A percentile compares a stretch with the other conserved stretches of the same genome.
Conservation (phyloP, 2,797 vertebrate genomes). For the Zenarchopterus dispar region DNA sequence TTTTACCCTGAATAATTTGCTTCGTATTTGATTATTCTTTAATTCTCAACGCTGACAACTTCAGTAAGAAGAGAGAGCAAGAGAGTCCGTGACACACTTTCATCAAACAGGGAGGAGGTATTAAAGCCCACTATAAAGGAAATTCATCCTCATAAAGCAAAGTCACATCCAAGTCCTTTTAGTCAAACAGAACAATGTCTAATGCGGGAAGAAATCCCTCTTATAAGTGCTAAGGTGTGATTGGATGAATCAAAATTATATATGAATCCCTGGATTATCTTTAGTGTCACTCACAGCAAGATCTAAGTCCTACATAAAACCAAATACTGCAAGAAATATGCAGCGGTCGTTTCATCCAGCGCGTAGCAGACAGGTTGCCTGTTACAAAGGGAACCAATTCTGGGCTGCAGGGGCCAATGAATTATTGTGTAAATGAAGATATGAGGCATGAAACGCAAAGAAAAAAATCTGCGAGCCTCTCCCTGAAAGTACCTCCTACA, state of each 20-base stretch:
- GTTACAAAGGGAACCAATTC: background rate
- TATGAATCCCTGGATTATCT: background rate
- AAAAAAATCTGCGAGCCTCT: slow-evolving; percentile 30
- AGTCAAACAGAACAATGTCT: background rate
- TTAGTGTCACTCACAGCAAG: background rate
- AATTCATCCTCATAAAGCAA: background rate
- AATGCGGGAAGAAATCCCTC: slow-evolving; percentile 23
- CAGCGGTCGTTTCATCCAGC: too few species aligned
- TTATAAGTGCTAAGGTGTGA: slow-evolving; percentile 1
- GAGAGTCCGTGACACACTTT: background rate
- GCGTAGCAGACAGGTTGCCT: too few species aligned
- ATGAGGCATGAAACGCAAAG: slow-evolving; percentile 22
- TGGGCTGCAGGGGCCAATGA: slow-evolving; percentile 13
- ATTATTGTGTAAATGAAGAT: slow-evolving; percentile 13
- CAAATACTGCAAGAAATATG: too few species aligned
- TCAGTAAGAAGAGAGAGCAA: background rate
- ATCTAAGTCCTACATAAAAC: background rate
- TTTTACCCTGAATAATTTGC: too few species aligned
- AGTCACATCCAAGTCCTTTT: background rate
- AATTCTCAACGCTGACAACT: background rate
- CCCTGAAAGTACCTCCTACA: slow-evolving; percentile 35
- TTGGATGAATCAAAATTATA: background rate
- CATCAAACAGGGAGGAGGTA: background rate
- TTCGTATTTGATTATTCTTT: background rate
- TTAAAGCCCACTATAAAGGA: background rate